Evolutionary conservation across 2,888 invertebrate genomes (phyloP).

Genomic region (Leucophora obtusa): DNA sequence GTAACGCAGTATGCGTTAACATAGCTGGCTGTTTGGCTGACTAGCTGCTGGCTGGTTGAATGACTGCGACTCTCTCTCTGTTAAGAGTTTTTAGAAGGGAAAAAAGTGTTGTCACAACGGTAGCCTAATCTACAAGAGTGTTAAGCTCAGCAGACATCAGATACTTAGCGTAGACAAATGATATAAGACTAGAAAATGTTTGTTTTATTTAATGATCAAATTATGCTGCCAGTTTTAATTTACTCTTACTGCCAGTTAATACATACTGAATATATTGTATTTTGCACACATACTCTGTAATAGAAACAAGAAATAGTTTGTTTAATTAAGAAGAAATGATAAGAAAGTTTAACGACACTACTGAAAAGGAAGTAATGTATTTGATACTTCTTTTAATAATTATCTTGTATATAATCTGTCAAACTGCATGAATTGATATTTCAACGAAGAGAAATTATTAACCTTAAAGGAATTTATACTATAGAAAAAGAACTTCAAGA

Average conservation of each 20-base stretch:
- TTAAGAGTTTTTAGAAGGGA: slow-evolving; percentile 1
- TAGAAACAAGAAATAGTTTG: slow-evolving; percentile 19
- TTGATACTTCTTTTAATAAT: slow-evolving; percentile 42
- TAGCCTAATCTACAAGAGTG: slow-evolving; percentile 58
- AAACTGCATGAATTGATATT: slow-evolving; percentile 26
- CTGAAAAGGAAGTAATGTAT: slow-evolving; percentile 43
- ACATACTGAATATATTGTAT: background rate
- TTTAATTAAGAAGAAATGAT: slow-evolving; percentile 49
- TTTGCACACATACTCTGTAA: background rate
- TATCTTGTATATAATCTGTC: slow-evolving; percentile 41
- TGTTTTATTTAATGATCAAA: slow-evolving; percentile 56
- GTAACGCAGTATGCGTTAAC: slow-evolving; percentile 49
- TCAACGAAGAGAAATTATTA: background rate
- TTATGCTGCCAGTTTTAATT: slow-evolving; percentile 57
- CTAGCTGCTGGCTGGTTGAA: slow-evolving; percentile 20
- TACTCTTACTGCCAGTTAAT: slow-evolving; percentile 41
- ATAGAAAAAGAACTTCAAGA: too few species aligned
- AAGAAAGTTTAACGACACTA: slow-evolving; percentile 40
- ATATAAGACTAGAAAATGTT: slow-evolving; percentile 45
- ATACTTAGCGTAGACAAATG: slow-evolving; percentile 56
- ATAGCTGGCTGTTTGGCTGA: slow-evolving; percentile 5
- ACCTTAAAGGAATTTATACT: too few species aligned
- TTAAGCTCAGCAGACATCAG: slow-evolving; percentile 58
- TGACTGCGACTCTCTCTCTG: background rate
- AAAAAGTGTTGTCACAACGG: slow-evolving; percentile 48